Evolutionary conservation across 2,797 vertebrate genomes (phyloP), one percentile per base, ranked within the genome.

Genomic region (Aselliscus stoliczkanus): DNA sequence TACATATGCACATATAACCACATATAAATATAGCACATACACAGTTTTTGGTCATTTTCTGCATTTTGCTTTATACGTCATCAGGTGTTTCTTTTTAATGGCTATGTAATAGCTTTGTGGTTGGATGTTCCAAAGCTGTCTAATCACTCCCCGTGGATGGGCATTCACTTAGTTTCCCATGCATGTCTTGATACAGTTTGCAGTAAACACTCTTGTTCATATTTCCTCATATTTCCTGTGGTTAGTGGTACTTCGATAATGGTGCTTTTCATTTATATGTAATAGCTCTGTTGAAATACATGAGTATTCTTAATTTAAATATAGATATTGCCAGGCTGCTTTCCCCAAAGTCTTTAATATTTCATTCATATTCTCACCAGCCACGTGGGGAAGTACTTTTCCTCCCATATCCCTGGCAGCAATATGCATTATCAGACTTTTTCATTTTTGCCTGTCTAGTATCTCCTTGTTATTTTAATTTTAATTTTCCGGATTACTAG

Each of bases 401-500:
- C 7, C 52, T 4, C 0, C 15, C 12, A 37, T 39, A 64, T 83
- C 34, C 13, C 83, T 91, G 72, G 54, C 10, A 84, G 44, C 76
- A 92, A 37, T 88, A 65, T 27, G 31, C 25, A 56, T 52, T 64
- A 79, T 77, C 17, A 60, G 29, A 47, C 31, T 76, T 90, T 91
- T 84, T 56, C 31, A 80, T 85, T 76, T 95, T 79, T 97, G 79
- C 67, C 37, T 94, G 15, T 62, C 81, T 72, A 62, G 42, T 42
- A 86, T 87, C 37, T 70, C 23, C n/a, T 89, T 80, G 73, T 72
- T 80, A 70, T 81, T 95, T 85, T 81, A 95, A 92, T 88, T 88
- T 83, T 1, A 94, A 94, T 73, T 97, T 90, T 91, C 84, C 34
- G 1, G 56, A 58, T 80, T 72, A 25, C 44, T 82, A 72, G 77